These are phyloP conservation scores for Oscheius sp. DNA, from an alignment of 2,888 invertebrate species.

Conservation along the genomic window DNA sequence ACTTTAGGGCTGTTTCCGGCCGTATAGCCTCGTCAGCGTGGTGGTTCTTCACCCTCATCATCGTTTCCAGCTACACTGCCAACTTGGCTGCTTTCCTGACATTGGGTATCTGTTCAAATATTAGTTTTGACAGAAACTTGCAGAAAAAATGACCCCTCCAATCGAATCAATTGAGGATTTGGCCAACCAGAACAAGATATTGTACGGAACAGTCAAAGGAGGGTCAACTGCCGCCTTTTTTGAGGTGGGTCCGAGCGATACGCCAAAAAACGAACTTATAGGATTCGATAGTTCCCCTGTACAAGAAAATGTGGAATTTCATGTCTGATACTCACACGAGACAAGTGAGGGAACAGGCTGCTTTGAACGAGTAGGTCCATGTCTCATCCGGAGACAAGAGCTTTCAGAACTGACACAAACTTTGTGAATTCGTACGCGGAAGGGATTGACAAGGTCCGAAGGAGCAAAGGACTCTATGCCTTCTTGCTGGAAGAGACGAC, in stretches of 20 bases:
- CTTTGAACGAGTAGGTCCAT: neutral
- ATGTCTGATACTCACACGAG: slow-evolving; percentile 82
- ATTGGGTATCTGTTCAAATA: slow-evolving; percentile 79
- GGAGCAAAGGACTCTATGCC: slow-evolving; percentile 80
- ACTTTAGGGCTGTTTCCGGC: slow-evolving; percentile 76
- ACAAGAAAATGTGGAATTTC: slow-evolving; percentile 92
- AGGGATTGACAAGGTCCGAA: slow-evolving; percentile 72
- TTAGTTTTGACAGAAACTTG: neutral
- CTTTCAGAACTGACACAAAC: slow-evolving; percentile 42
- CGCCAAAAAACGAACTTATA: slow-evolving; percentile 74
- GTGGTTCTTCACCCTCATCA: slow-evolving; percentile 99
- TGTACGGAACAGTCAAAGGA: slow-evolving; percentile 83
- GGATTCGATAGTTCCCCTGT: slow-evolving; percentile 87
- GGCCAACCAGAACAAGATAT: slow-evolving; percentile 90
- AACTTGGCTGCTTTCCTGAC: slow-evolving; percentile 97
- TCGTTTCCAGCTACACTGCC: slow-evolving; percentile 84
- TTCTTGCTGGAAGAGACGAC: slow-evolving; percentile 78
- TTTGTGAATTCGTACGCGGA: slow-evolving; percentile 77
- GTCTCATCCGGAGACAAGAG: neutral
- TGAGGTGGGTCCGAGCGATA: slow-evolving; percentile 77
- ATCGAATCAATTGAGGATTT: slow-evolving; percentile 91
- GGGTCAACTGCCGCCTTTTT: slow-evolving; percentile 90
- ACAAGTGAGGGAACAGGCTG: slow-evolving; percentile 75
- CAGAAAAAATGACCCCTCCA: slow-evolving; percentile 84
- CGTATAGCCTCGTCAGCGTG: slow-evolving; percentile 96